Evolutionary conservation across 2,797 vertebrate genomes (phyloP), one percentile per base, ranked within the genome.

Genomic region (Cetoscarus ocellatus): DNA sequence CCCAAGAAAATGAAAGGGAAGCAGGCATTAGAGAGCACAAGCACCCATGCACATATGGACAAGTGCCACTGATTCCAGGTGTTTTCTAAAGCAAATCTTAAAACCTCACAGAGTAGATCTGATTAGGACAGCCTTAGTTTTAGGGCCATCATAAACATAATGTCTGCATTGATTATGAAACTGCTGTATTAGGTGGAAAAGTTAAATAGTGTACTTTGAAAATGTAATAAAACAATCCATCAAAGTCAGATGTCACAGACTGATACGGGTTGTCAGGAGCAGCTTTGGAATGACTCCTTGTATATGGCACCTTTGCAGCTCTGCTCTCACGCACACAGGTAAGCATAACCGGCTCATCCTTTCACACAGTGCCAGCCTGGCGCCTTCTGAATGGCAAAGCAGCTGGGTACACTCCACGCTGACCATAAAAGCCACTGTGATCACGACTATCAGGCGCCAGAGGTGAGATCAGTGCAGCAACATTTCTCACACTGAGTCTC

Each of bases 311-410:
- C 78, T 66, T 10, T 70, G 64, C 75, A 74, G 75, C 79, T 73
- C 73, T 72, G 68, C 80, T 76, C 62, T 75, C 79, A 64, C 74
- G 67, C 67, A 73, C 34, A 65, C 86, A 91, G 87, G 90, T 92
- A 73, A 78, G 75, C 69, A 48, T 61, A 75, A 63, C 79, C 83
- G 79, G 81, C 84, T 79, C 70, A 36, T 88, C 83, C 77, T 72
- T 71, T 82, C 77, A 82, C 48, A 75, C 83, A 76, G 72, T 89
- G 83, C 67, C 90, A 78, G 86, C 43, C 83, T 89, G 92, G 89
- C 73, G 86, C 91, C 91, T 82, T 90, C 88, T 93, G 88, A 91
- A 89, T 86, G 87, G 92, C 87, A 91, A 90, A 91, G 92, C 87
- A 92, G 88, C 91, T 92, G 88, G 76, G 86, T 83, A 92, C 90